These are phyloP conservation scores for Callimico goeldii DNA, from an alignment of 2,797 vertebrate species.

Conservation along the genomic window DNA sequence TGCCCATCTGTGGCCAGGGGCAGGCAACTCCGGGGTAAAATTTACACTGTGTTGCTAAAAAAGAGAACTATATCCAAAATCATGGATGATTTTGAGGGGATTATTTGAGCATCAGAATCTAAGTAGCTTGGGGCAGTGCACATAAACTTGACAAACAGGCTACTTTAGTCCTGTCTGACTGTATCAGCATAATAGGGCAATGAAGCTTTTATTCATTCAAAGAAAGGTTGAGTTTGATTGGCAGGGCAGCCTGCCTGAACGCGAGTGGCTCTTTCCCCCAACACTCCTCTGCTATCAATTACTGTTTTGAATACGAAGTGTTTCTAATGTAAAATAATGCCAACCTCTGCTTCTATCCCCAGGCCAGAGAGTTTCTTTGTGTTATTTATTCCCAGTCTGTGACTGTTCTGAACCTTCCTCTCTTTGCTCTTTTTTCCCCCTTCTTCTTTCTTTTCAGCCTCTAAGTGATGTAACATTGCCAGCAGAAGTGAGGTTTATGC, in stretches of 20 bases:
- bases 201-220: slow-evolving; percentile 88
- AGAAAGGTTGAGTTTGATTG: slow-evolving; percentile 87
- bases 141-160: slow-evolving; percentile 88
- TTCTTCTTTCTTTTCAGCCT: slow-evolving; percentile 79
- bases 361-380: slow-evolving; percentile 85
- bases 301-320: slow-evolving; percentile 96
- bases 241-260: slow-evolving; percentile 86
- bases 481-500: slow-evolving; percentile 71
- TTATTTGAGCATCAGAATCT: slow-evolving; percentile 84
- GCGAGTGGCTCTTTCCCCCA: slow-evolving; percentile 82
- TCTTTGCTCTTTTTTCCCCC: slow-evolving; percentile 50
- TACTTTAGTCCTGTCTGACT: slow-evolving; percentile 87
- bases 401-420: slow-evolving; percentile 80
- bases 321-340: slow-evolving; percentile 98
- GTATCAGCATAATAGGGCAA: slow-evolving; percentile 86
- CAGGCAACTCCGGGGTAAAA: slow-evolving; percentile 76
- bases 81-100: slow-evolving; percentile 82
- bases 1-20: slow-evolving; percentile 63
- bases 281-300: slow-evolving; percentile 96
- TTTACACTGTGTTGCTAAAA: slow-evolving; percentile 79
- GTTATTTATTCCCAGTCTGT: slow-evolving; percentile 76
- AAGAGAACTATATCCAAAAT: slow-evolving; percentile 82
- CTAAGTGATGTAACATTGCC: slow-evolving; percentile 75
- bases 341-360: slow-evolving; percentile 87
- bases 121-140: slow-evolving; percentile 85